These are phyloP conservation scores for Propsilocerus akamusi DNA, from an alignment of 1,140 invertebrate species.

Conservation along the genomic window DNA sequence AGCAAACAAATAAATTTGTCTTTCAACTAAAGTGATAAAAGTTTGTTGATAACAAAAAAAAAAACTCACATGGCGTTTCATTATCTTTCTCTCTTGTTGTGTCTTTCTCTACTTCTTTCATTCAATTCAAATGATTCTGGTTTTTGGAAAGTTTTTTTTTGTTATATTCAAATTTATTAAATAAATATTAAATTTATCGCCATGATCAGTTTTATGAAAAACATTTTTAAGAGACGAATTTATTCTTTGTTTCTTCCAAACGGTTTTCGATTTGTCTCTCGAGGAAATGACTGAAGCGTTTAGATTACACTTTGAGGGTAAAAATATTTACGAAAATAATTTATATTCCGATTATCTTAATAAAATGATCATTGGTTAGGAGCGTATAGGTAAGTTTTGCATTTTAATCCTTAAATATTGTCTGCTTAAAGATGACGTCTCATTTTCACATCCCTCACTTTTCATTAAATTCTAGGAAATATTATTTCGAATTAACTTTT, in stretches of 20 bases:
- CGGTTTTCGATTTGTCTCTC: background rate
- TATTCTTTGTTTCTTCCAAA: background rate
- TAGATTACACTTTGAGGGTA: background rate
- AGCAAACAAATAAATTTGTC: background rate
- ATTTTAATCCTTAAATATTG: too few species aligned
- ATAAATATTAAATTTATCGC: background rate
- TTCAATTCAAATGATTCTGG: background rate
- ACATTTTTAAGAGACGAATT: background rate
- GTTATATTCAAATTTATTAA: background rate
- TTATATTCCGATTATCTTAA: too few species aligned
- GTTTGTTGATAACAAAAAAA: background rate
- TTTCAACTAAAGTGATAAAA: background rate
- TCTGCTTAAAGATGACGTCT: too few species aligned
- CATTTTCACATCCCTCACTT: too few species aligned
- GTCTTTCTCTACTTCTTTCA: background rate
- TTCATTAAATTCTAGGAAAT: too few species aligned
- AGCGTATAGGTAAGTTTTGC: too few species aligned
- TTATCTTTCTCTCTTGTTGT: background rate
- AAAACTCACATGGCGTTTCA: background rate
- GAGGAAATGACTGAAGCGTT: background rate
- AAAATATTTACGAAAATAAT: too few species aligned
- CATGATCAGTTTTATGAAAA: background rate
- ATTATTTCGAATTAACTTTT: too few species aligned
- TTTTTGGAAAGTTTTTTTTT: too few species aligned
- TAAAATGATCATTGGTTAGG: too few species aligned